Conservation (phyloP, 53 echinoderm and acorn worm genomes). For the Temnopleurus reevesii region DNA sequence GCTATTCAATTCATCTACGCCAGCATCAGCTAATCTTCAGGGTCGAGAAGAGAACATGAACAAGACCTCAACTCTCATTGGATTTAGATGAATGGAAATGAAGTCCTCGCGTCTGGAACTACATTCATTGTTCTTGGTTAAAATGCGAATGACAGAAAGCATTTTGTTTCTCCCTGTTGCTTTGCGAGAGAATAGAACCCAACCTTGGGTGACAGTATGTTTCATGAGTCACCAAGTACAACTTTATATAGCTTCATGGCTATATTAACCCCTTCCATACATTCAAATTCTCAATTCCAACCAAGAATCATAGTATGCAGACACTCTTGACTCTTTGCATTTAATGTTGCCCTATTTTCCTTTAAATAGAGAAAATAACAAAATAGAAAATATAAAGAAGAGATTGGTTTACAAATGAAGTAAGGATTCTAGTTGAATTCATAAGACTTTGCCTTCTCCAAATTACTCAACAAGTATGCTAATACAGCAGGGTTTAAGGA, state of each 20-base stretch:
- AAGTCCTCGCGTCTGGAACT: not conserved
- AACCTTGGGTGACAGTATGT: not conserved
- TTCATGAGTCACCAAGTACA: not conserved
- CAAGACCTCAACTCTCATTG: not conserved
- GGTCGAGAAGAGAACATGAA: not conserved
- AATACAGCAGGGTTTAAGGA: no score
- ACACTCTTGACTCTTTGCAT: no score
- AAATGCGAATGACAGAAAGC: not conserved
- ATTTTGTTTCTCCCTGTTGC: not conserved
- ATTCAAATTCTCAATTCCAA: no score
- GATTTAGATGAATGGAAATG: constrained; percentile 26
- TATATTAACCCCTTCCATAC: no score
- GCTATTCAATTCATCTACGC: not conserved
- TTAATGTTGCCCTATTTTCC: no score
- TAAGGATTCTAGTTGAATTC: no score
- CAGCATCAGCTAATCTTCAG: not conserved
- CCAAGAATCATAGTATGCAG: no score
- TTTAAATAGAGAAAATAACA: no score
- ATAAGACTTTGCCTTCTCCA: no score
- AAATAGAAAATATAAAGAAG: no score
- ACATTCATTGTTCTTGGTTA: not conserved
- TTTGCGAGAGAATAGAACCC: not conserved
- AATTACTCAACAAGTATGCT: no score
- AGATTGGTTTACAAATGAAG: no score
- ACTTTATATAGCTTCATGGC: not conserved